phyloP scores from a whole-genome alignment of 1,140 invertebrate species.

The Drosophila ironensis region DNA sequence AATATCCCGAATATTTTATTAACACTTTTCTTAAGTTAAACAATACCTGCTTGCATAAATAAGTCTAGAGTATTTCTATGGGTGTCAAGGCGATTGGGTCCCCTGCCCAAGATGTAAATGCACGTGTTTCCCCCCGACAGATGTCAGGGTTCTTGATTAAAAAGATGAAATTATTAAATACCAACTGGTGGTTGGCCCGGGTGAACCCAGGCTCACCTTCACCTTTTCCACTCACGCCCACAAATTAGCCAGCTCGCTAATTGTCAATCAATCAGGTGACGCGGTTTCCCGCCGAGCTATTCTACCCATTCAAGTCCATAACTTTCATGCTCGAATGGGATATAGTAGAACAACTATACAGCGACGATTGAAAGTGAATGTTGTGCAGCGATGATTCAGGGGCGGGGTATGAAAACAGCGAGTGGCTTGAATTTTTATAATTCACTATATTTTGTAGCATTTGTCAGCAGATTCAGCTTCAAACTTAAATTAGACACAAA shows the following conservation, averaged over 20 bases:
- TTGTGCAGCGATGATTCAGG: not conserved
- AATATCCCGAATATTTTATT: too few relatives aligned
- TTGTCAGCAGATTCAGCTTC: constrained; percentile 66
- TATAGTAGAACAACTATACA: not conserved
- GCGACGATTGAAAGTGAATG: constrained; percentile 14
- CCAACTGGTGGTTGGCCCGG: constrained; percentile 3
- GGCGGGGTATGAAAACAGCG: not conserved
- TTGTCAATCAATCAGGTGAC: constrained; percentile 29
- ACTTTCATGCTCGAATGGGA: constrained; percentile 9
- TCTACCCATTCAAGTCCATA: constrained; percentile 37
- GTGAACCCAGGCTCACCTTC: constrained; percentile 28
- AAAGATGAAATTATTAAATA: constrained; percentile 11
- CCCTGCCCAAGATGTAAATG: not conserved
- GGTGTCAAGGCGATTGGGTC: constrained; percentile 3
- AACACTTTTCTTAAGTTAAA: too few relatives aligned
- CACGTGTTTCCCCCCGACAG: constrained; percentile 14
- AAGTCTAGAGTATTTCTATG: too few relatives aligned
- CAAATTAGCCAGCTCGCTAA: constrained; percentile 36
- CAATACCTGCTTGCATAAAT: too few relatives aligned
- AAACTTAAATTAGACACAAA: constrained; percentile 70
- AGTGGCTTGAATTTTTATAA: constrained; percentile 59
- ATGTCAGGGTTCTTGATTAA: constrained; percentile 16
- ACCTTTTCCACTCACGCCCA: constrained; percentile 40
- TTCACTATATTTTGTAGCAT: constrained; percentile 77
- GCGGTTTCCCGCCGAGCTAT: not conserved